These are phyloP conservation scores for Polyommatus icarus DNA, from an alignment of 2,888 invertebrate genomes.

Conservation along the genomic window DNA sequence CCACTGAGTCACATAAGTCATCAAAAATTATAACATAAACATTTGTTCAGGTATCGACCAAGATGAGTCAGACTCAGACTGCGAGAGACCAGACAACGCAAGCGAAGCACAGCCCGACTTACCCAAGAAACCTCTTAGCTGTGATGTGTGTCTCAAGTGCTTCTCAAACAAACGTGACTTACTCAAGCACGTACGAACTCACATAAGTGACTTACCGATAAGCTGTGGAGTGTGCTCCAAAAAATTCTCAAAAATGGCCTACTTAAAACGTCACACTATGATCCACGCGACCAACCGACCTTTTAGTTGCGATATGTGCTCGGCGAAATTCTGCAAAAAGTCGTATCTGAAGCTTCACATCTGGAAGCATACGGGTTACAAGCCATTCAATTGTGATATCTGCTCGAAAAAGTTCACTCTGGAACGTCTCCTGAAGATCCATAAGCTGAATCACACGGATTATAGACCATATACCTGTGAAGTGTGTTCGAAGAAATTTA, in stretches of 20 bases:
- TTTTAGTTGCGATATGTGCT: neutral
- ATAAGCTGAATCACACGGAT: neutral
- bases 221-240: neutral
- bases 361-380: neutral
- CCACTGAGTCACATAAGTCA: neutral
- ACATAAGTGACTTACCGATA: neutral
- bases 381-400: neutral
- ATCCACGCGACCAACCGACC: neutral
- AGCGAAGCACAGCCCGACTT: neutral
- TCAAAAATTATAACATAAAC: neutral
- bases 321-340: neutral
- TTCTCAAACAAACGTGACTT: neutral
- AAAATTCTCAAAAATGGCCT: neutral
- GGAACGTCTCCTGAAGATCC: neutral
- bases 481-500: neutral
- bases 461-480: neutral
- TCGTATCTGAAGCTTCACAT: neutral
- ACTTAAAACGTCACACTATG: neutral
- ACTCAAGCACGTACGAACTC: neutral
- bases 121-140: neutral
- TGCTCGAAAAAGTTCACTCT: neutral
- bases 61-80: neutral
- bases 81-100: neutral
- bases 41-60: neutral
- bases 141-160: neutral